phyloP scores from a whole-genome alignment of 1,140 invertebrate species.

The Musca vetustissima region DNA sequence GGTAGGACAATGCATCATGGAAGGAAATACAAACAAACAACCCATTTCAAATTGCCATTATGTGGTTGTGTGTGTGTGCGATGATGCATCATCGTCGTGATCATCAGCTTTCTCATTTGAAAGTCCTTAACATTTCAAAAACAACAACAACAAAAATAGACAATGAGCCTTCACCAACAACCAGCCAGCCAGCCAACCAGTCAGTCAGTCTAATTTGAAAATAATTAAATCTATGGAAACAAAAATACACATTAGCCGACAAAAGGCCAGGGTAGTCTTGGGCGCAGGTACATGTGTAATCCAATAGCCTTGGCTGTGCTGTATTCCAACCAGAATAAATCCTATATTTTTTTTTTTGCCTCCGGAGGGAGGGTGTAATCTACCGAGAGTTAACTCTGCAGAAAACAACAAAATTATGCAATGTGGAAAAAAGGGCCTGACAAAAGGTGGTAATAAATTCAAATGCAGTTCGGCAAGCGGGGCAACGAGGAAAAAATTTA shows the following conservation, averaged over 20 bases:
- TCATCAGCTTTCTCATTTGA: no score
- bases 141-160: conserved; percentile 3
- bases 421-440: no score
- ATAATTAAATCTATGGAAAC: conserved; percentile 10
- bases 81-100: no score
- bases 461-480: no score
- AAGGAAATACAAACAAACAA: conserved; percentile 3
- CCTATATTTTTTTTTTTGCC: no score
- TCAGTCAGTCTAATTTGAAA: conserved; percentile 23
- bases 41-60: not conserved
- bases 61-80: no score
- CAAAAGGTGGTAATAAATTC: no score
- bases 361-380: conserved; percentile 1
- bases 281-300: conserved; percentile 13
- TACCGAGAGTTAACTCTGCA: not conserved
- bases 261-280: no score
- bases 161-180: not conserved
- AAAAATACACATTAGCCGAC: no score
- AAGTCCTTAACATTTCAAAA: not conserved
- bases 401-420: no score
- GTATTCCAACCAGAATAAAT: conserved; percentile 10
- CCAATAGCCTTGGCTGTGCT: not conserved
- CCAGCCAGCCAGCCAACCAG: no score
- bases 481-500: no score
- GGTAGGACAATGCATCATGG: not conserved